Conservation (phyloP, 2,113 vertebrate genomes). For the Toxotes jaculatrix region DNA sequence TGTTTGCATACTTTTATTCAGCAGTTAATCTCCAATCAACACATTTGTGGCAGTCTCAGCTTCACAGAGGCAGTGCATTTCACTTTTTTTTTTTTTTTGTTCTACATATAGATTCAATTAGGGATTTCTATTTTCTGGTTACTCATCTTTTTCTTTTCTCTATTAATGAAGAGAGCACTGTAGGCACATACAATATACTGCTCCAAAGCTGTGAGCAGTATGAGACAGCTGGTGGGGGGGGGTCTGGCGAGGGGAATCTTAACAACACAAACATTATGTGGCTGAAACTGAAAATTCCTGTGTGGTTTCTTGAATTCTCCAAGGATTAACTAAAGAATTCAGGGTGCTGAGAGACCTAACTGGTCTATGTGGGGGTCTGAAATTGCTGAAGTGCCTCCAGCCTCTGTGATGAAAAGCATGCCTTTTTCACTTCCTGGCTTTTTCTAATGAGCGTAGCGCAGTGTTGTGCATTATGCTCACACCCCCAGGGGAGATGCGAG, state of each 20-base stretch:
- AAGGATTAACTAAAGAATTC: slow-evolving; percentile 36
- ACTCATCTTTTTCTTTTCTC: background rate
- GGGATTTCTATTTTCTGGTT: background rate
- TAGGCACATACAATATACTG: background rate
- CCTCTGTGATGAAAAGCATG: slow-evolving; percentile 15
- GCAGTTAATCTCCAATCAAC: background rate
- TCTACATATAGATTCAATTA: background rate
- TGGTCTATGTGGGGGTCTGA: slow-evolving; percentile 35
- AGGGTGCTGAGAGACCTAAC: slow-evolving; percentile 2
- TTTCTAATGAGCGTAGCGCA: slow-evolving; percentile 48
- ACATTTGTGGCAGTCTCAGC: background rate
- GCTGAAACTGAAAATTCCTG: slow-evolving; percentile 13
- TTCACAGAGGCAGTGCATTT: background rate
- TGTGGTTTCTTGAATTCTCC: slow-evolving; percentile 28
- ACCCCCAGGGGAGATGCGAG: background rate
- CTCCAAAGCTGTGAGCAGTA: background rate
- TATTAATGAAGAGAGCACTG: background rate
- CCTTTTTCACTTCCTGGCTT: slow-evolving; percentile 32
- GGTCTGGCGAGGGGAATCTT: slow-evolving; percentile 4
- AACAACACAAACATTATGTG: slow-evolving; percentile 29
- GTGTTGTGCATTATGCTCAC: slow-evolving; percentile 31
- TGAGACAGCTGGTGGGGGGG: background rate
- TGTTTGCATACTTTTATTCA: background rate
- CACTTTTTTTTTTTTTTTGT: background rate
- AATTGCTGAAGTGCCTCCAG: slow-evolving; percentile 18